phyloP scores from a whole-genome alignment of 1,140 invertebrate species.

The Drosophila yakuba region DNA sequence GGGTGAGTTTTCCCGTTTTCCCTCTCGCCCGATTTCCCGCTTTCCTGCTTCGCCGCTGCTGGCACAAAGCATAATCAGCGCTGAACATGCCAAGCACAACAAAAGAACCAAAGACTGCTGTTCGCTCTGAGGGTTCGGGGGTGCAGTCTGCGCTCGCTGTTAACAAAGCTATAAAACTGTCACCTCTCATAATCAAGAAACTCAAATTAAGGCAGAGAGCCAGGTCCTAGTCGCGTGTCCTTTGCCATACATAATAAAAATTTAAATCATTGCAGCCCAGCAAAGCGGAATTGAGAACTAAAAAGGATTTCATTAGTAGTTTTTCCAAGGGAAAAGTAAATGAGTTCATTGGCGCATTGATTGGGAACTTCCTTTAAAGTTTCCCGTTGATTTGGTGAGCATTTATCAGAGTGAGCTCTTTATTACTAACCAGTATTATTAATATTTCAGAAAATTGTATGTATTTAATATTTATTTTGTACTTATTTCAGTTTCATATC shows the following conservation, averaged over 20 bases:
- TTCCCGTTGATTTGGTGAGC: background rate
- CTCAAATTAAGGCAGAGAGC: conserved; percentile 34
- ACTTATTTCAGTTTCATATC: background rate
- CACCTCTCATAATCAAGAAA: conserved; percentile 61
- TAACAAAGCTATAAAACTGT: conserved; percentile 82
- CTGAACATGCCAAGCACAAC: conserved; percentile 80
- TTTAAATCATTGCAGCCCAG: conserved; percentile 23
- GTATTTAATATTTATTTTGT: too few species aligned
- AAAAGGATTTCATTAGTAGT: conserved; percentile 8
- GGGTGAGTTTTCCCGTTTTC: conserved; percentile 54
- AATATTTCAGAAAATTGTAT: background rate
- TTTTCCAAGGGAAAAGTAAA: background rate
- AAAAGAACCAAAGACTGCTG: conserved; percentile 46
- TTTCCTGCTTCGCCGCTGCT: background rate
- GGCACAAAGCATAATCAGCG: conserved; percentile 77
- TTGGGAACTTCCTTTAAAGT: background rate
- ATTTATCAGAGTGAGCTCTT: background rate
- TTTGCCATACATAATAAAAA: conserved; percentile 32
- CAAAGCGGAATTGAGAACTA: conserved; percentile 1
- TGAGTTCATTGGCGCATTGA: background rate
- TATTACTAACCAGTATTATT: too few species aligned
- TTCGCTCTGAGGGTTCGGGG: conserved; percentile 1
- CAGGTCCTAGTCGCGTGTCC: conserved; percentile 48
- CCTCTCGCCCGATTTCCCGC: conserved; percentile 10
- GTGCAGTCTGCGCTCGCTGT: conserved; percentile 42